Base-by-base conservation (phyloP, 2,888 invertebrate species). In the Willowsia nigromaculata region DNA sequence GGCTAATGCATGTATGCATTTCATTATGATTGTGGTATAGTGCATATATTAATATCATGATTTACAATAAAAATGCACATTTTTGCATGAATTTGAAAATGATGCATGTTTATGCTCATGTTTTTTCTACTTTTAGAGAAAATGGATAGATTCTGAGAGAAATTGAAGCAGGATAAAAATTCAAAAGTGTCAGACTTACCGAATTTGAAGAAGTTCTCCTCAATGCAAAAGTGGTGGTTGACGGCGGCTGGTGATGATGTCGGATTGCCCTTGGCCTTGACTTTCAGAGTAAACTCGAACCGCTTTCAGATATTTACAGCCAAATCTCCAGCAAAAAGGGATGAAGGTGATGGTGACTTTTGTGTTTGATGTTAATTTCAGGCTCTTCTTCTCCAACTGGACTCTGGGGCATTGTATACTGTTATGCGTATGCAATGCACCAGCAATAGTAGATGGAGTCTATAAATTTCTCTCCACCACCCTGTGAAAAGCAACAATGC, bases 321-420 rank as follows among this genome's bases (percentile, higher is more conserved):
- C 27, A 27, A n/a, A 37, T 37, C 56, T 56, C 80, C 80, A 30
- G 33, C 22, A 71, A 50, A 18, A 7, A n/a, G 47, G 83, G 83
- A 40, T 83, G 82, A 82, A 43, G n/a, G 27, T 18, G 50, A 27
- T 68, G 74, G 11, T 50, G 22, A 18, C 37, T 50, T 30, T 27
- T 13, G 18, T 33, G 27, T 53, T 62, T 74, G 68, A 53, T 68
- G 50, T 71, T 74, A 65, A 43, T 82, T 56, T 84, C 80, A 80
- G 56, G 62, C 56, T 74, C 47, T 56, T 74, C 76, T 76, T 53
- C 30, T 78, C 56, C 80, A 33, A 53, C 43, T 78, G 88, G 74
- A 83, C 84, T 80, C 68, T 89, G 88, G 88, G 88, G 88, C 88
- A 89, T 89, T 89, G 88, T 89, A 84, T 80, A 76, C 76, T 65